Conservation (phyloP, 2,888 invertebrate species). For the Eupithecia centaureata region DNA sequence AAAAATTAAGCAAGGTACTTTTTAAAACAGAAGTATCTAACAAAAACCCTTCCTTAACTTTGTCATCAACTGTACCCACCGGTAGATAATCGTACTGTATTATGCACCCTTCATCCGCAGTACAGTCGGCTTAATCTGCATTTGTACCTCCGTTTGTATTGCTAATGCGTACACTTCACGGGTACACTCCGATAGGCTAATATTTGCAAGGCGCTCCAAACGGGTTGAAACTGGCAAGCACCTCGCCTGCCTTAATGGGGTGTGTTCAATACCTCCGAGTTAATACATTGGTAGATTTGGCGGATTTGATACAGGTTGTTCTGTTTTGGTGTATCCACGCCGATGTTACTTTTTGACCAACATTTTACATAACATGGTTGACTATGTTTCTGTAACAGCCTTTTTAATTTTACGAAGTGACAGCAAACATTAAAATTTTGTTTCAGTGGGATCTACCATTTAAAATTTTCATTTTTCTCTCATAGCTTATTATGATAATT, state of each 20-base stretch:
- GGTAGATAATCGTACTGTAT: conserved; percentile 28
- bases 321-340: background rate
- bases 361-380: background rate
- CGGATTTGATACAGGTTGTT: background rate
- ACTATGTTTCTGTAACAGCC: background rate
- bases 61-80: conserved; percentile 19
- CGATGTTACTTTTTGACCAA: background rate
- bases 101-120: conserved; percentile 68
- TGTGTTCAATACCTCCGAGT: conserved; percentile 31
- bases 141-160: conserved; percentile 50
- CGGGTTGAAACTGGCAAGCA: conserved; percentile 71
- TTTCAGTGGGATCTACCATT: too few species aligned
- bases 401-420: too few species aligned
- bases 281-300: background rate
- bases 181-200: conserved; percentile 70
- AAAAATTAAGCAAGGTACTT: too few species aligned
- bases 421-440: too few species aligned
- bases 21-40: background rate
- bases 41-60: conserved; percentile 44
- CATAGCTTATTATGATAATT: background rate
- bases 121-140: conserved; percentile 64
- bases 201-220: conserved; percentile 74
- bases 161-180: conserved; percentile 50
- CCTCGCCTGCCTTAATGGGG: conserved; percentile 74
- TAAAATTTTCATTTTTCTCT: too few species aligned